Base-by-base conservation (phyloP, 2,888 invertebrate genomes). In the Scrobipalpa costella region DNA sequence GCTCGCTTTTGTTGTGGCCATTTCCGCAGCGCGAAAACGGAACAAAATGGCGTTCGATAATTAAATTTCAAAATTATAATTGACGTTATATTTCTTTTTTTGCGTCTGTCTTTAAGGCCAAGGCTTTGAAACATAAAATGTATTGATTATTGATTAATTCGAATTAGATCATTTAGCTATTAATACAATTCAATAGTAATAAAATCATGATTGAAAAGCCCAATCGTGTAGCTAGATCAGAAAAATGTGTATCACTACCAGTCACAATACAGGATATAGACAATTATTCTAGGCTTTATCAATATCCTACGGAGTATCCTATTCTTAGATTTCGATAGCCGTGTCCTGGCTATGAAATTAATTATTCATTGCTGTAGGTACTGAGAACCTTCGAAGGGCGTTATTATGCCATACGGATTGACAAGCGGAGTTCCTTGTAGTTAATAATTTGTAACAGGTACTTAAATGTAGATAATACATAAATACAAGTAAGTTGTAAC, bases 1-100 rank as follows among this genome's bases (percentile, higher is more conserved):
- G 19, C 21, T 40, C 21, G 27, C 21, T 44, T 19, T 59, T 44
- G 44, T 36, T 44, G 33, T 55, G 33, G 27, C 6, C 55, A 55
- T 40, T 40, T 59, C 58, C 58, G 58, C 36, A n/a, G 58, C 58
- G 58, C 40, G 36, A 59, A 59, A 44, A 59, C 27, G 58, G 58
- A 59, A 59, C 44, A 21, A 59, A 59, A 59, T 27, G 21, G 19
- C 44, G 19, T 40, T 59, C 44, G 5, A 59, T 59, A 44, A 59
- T 40, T 40, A 55, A 55, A 33, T 55, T 34, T 55, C 2, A 40
- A 59, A 59, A 40, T 13, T 21, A 40, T 17, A 59, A 59, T 40
- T 34, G 15, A 15, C 34, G n/a, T 57, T 13, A 33, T 57, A 15
- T 34, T 34, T 33, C 8, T n/a, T 59, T 59, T 44, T 59, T 44